phyloP scores from a whole-genome alignment of 2,888 invertebrate species.

The Malthinus flaveolus region DNA sequence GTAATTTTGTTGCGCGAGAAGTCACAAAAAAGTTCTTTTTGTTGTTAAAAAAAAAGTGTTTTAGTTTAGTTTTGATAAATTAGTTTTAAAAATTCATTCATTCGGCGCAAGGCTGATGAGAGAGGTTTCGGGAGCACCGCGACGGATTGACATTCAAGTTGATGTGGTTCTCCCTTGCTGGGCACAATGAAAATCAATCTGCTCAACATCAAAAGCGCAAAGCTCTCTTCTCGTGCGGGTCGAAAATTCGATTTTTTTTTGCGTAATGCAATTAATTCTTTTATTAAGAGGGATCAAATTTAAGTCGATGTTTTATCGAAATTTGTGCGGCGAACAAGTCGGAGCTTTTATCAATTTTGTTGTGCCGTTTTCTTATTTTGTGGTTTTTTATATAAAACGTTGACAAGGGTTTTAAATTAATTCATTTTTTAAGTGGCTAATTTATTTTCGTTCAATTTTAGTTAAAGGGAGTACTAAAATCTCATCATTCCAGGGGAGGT shows the following conservation, averaged over 20 bases:
- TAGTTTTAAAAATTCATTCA: constrained; percentile 20
- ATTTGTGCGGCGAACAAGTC: too few species aligned
- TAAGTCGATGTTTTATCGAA: too few species aligned
- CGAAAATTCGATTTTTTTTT: neutral
- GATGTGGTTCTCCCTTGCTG: constrained; percentile 20
- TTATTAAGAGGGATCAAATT: neutral
- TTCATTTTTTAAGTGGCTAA: too few species aligned
- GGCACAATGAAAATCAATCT: constrained; percentile 26
- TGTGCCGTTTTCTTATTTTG: too few species aligned
- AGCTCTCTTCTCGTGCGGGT: neutral
- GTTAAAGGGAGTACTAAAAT: too few species aligned
- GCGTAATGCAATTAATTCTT: neutral
- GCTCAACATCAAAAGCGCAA: too few species aligned
- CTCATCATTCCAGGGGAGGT: too few species aligned
- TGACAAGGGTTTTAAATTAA: too few species aligned
- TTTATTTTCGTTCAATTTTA: too few species aligned
- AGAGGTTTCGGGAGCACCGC: constrained; percentile 17
- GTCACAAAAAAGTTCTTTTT: constrained; percentile 6
- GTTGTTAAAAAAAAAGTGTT: constrained; percentile 8
- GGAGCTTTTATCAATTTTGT: too few species aligned
- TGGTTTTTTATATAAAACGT: too few species aligned
- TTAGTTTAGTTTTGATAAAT: constrained; percentile 24
- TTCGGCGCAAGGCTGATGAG: constrained; percentile 17
- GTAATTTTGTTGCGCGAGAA: neutral
- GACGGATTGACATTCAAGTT: constrained; percentile 26